Evolutionary conservation across 1,140 invertebrate genomes (phyloP), one percentile per base, ranked within the genome.

Genomic region (Lepidurus packardi): DNA sequence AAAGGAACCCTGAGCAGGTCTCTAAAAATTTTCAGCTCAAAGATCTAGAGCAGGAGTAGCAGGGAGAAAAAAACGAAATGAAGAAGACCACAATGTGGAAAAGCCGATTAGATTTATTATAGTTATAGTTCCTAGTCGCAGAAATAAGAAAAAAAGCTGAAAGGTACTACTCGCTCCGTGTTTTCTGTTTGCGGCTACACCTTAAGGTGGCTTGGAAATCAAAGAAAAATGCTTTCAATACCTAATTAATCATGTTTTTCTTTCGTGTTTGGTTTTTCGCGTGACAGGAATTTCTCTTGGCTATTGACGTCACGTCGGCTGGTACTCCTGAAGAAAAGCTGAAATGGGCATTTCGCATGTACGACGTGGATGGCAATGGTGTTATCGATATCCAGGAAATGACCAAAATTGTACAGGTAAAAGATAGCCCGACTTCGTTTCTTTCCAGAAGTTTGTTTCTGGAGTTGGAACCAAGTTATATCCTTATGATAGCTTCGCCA

Each of bases 331-430:
- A 98, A 85, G 96, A 99, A 85, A 99, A 99, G 87, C 89, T 99
- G 73, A 97, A 98, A 87, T 99, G 97, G 98, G 98, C 98, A 73
- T 99, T 99, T 88, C 91, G 94, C 84, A 96, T 96, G 94, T 99
- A 99, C 85, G 98, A 99, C 85, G 97, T 99, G n/a, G 97, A 99
- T 86, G 96, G 95, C 34, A 98, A 99, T 86, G 98, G 98, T 79
- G 95, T 97, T 79, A 99, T 99, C 85, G 97, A 99, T 85, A 94
- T 77, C 34, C 43, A 78, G 85, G 93, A 95, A 89, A 95, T 95
- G 93, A 94, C 93, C 65, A 94, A 95, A 89, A 95, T 95, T 84
- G 93, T 95, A 79, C 93, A 94, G 91, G 93, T 94, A 87, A 85
- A 85, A 47, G 25, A 74, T 77, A 53, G 24, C 73, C 44, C 7